Conservation (phyloP, 2,113 vertebrate species). For the Rhodinocichla rosea region DNA sequence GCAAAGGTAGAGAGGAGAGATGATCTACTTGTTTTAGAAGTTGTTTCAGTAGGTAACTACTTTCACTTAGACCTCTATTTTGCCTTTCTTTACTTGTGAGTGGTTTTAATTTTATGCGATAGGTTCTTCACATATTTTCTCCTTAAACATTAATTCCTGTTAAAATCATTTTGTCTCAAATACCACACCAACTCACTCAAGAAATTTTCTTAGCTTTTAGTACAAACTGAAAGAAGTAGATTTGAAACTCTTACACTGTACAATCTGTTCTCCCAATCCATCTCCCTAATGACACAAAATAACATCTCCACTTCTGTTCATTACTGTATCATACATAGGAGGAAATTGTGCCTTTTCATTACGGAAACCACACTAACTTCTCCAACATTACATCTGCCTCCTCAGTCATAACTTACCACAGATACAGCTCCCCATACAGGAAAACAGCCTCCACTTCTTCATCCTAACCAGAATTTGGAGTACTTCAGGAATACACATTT, state of each 20-base stretch:
- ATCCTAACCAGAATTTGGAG: background rate
- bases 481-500: background rate
- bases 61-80: background rate
- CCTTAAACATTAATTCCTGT: background rate
- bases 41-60: background rate
- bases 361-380: background rate
- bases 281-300: background rate
- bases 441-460: background rate
- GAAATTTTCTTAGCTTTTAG: background rate
- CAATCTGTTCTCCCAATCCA: background rate
- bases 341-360: background rate
- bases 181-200: background rate
- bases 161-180: background rate
- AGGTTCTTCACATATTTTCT: background rate
- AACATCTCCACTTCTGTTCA: background rate
- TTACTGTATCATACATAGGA: background rate
- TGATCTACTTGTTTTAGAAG: background rate
- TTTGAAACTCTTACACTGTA: background rate
- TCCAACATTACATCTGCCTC: background rate
- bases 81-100: background rate
- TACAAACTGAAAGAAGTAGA: background rate
- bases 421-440: background rate
- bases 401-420: background rate
- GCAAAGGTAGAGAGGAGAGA: background rate
- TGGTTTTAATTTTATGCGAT: background rate